Percentiles rank a stretch among this genome's conserved stretches.
Evolutionary conservation across 2,888 invertebrate genomes (phyloP).

Genomic region (Ormyrus rosae): DNA sequence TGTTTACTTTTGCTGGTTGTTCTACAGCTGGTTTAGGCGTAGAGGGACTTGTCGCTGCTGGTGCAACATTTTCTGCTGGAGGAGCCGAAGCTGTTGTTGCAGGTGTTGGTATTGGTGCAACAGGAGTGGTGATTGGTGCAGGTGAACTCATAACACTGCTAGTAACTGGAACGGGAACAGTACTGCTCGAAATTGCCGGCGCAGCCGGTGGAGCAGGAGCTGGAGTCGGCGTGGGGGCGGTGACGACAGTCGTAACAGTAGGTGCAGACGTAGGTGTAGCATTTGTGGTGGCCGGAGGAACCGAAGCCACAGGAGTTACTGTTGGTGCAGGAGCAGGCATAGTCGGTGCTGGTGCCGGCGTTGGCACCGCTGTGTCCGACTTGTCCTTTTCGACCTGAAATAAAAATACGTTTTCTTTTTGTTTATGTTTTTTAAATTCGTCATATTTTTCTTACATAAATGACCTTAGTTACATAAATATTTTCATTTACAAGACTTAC

Average conservation of each 20-base stretch:
- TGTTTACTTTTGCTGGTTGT: slow-evolving; percentile 40
- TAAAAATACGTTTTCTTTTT: background rate
- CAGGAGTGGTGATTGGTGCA: slow-evolving; percentile 17
- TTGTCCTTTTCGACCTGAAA: slow-evolving; percentile 51
- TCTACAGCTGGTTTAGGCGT: slow-evolving; percentile 19
- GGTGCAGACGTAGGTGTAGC: slow-evolving; percentile 2
- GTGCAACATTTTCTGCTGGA: slow-evolving; percentile 15
- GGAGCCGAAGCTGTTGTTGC: background rate
- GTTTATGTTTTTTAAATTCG: too few relatives aligned
- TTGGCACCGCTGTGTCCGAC: background rate
- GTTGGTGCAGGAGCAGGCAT: background rate
- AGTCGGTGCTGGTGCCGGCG: background rate
- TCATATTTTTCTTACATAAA: too few relatives aligned
- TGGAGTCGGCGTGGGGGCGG: background rate
- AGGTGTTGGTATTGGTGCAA: slow-evolving; percentile 2
- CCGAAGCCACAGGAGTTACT: background rate
- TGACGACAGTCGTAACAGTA: slow-evolving; percentile 2
- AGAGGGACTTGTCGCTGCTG: slow-evolving; percentile 10
- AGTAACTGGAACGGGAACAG: background rate
- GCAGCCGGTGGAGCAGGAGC: background rate
- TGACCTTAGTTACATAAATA: too few relatives aligned
- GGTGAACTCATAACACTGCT: slow-evolving; percentile 15
- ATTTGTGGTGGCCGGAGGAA: background rate
- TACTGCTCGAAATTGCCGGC: background rate
- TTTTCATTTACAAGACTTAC: too few relatives aligned